phyloP scores from a whole-genome alignment of 2,888 invertebrate species.

The Perizoma flavofasciatum region DNA sequence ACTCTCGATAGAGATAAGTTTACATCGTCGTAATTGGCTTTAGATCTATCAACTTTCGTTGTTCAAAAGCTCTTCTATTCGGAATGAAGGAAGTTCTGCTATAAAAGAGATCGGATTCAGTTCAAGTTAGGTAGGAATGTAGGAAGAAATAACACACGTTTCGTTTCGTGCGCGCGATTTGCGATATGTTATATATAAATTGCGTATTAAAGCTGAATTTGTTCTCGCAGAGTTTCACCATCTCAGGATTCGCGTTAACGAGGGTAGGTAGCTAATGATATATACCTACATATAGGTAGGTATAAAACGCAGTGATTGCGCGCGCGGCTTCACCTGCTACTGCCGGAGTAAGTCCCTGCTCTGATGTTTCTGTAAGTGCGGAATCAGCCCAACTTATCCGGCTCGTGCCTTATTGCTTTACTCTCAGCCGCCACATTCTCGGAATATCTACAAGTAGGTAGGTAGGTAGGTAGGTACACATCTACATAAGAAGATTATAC shows the following conservation, averaged over 20 bases:
- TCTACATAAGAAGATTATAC: neutral
- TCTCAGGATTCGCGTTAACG: neutral
- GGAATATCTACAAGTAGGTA: neutral
- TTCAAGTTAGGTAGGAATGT: conserved; percentile 12
- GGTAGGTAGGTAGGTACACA: conserved; percentile 3
- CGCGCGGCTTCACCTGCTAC: conserved; percentile 4
- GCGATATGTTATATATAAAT: conserved; percentile 15
- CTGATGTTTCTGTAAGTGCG: conserved; percentile 9
- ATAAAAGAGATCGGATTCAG: conserved; percentile 16
- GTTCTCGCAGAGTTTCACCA: conserved; percentile 17
- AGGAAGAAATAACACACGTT: conserved; percentile 20
- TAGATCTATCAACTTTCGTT: too few relatives aligned
- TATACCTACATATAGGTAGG: too few relatives aligned
- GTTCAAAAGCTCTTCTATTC: conserved; percentile 9
- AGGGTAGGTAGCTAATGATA: neutral
- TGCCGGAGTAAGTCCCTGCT: neutral
- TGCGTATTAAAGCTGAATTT: conserved; percentile 28
- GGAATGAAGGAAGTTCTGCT: conserved; percentile 24
- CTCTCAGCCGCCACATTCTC: neutral
- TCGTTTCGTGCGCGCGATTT: conserved; percentile 15
- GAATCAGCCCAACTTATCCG: neutral
- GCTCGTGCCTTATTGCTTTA: conserved; percentile 8
- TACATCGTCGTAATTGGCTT: too few relatives aligned
- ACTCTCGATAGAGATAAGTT: too few relatives aligned
- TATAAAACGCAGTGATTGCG: neutral